These are phyloP conservation scores for Drosophila melanogaster DNA, from an alignment of 1,140 invertebrate genomes.

Conservation along the genomic window DNA sequence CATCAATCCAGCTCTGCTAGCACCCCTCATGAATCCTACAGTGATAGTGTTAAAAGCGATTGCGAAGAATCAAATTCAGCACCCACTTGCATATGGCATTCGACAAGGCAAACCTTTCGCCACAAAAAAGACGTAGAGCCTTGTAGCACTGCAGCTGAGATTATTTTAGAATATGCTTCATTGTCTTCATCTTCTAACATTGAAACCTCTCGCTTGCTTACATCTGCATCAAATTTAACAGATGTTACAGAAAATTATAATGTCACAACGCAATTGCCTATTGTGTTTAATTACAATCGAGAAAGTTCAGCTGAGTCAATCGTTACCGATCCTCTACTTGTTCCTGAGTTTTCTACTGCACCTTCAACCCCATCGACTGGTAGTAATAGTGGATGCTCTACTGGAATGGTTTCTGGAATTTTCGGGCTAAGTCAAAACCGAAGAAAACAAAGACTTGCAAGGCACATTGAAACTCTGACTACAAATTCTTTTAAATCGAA, in stretches of 20 bases:
- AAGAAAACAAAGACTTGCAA: slow-evolving; percentile 56
- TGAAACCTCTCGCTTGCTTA: slow-evolving; percentile 5
- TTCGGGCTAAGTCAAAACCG: slow-evolving; percentile 36
- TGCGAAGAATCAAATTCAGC: slow-evolving; percentile 10
- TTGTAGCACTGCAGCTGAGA: slow-evolving; percentile 64
- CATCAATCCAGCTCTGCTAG: not conserved
- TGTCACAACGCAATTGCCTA: slow-evolving; percentile 18
- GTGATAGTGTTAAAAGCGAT: slow-evolving; percentile 18
- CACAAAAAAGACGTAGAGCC: slow-evolving; percentile 13
- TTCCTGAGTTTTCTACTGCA: slow-evolving; percentile 27
- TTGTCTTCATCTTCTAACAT: slow-evolving; percentile 22
- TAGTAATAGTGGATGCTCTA: slow-evolving; percentile 54
- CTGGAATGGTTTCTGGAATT: slow-evolving; percentile 16
- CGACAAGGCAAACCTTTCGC: slow-evolving; percentile 15
- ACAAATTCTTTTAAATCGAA: slow-evolving; percentile 5
- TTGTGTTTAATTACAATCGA: slow-evolving; percentile 1
- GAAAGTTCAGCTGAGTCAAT: slow-evolving; percentile 9
- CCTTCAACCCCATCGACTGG: slow-evolving; percentile 53
- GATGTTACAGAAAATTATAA: slow-evolving; percentile 14
- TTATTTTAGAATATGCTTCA: slow-evolving; percentile 73
- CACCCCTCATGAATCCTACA: not conserved
- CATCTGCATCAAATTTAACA: not conserved
- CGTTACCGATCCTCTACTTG: slow-evolving; percentile 26
- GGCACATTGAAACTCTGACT: slow-evolving; percentile 44
- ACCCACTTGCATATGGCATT: slow-evolving; percentile 74